These are phyloP conservation scores for Hylaea fasciaria DNA, from an alignment of 2,888 invertebrate species.

Conservation along the genomic window DNA sequence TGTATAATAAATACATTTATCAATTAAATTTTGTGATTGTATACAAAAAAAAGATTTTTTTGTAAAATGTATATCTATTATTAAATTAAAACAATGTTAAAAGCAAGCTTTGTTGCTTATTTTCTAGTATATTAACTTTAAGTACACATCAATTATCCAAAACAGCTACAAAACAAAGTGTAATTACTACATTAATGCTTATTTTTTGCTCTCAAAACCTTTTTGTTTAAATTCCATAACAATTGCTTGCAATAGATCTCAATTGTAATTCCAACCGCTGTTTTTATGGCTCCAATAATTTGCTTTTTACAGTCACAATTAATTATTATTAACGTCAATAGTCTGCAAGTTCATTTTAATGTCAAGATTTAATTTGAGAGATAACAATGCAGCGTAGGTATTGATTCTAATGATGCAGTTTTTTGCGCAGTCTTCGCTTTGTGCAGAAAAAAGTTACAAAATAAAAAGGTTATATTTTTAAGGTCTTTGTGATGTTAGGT, in stretches of 20 bases:
- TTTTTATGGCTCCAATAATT: not conserved
- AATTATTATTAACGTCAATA: constrained; percentile 21
- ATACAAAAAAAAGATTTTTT: too few relatives aligned
- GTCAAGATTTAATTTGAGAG: constrained; percentile 37
- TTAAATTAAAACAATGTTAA: too few relatives aligned
- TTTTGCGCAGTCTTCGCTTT: constrained; percentile 27
- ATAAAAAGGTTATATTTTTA: constrained; percentile 20
- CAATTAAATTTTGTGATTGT: too few relatives aligned
- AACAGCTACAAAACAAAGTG: too few relatives aligned
- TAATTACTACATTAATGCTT: too few relatives aligned
- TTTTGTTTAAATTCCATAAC: too few relatives aligned
- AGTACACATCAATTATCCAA: too few relatives aligned
- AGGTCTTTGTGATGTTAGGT: constrained; percentile 26
- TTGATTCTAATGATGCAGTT: constrained; percentile 33
- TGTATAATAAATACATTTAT: too few relatives aligned
- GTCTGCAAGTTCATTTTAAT: constrained; percentile 39
- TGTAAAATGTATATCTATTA: too few relatives aligned
- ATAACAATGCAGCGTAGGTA: constrained; percentile 44
- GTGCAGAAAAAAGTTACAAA: constrained; percentile 21
- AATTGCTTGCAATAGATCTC: not conserved
- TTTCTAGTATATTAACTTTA: too few relatives aligned
- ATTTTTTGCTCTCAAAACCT: too few relatives aligned
- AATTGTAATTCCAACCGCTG: not conserved
- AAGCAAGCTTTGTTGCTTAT: too few relatives aligned
- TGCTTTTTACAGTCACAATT: constrained; percentile 20